Evolutionary conservation across 2,888 invertebrate species (phyloP).

Genomic region (Hermodice carunculata): DNA sequence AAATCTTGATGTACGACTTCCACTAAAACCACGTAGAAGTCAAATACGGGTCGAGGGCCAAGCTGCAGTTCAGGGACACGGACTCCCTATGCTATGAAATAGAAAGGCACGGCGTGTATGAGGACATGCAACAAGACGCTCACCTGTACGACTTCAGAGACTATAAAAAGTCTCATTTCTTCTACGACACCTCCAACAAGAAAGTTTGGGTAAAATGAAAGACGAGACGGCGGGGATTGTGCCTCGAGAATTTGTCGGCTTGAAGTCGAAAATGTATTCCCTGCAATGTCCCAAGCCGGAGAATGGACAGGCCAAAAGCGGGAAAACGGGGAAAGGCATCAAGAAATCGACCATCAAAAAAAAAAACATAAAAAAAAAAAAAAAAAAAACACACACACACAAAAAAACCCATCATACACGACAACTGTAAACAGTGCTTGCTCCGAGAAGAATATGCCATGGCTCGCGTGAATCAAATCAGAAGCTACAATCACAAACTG

Average conservation of each 20-base stretch:
- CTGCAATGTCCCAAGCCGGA: too few relatives aligned
- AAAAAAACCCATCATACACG: conserved; percentile 1
- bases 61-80: conserved; percentile 53
- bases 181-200: neutral
- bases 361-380: too few relatives aligned
- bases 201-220: conserved; percentile 6
- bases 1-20: conserved; percentile 64
- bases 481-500: neutral
- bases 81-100: conserved; percentile 54
- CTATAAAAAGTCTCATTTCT: neutral
- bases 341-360: too few relatives aligned
- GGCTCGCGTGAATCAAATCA: conserved; percentile 2
- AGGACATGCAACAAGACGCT: conserved; percentile 37
- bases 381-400: too few relatives aligned
- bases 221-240: neutral
- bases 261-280: neutral
- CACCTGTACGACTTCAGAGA: conserved; percentile 6
- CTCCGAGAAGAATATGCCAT: neutral
- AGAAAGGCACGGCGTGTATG: conserved; percentile 62
- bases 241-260: conserved; percentile 5
- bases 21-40: conserved; percentile 56
- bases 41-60: conserved; percentile 47
- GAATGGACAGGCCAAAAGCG: neutral
- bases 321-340: neutral
- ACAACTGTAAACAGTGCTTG: neutral